Evolutionary conservation across 1,140 invertebrate genomes (phyloP).

Genomic region (Homalodisca vitripennis): DNA sequence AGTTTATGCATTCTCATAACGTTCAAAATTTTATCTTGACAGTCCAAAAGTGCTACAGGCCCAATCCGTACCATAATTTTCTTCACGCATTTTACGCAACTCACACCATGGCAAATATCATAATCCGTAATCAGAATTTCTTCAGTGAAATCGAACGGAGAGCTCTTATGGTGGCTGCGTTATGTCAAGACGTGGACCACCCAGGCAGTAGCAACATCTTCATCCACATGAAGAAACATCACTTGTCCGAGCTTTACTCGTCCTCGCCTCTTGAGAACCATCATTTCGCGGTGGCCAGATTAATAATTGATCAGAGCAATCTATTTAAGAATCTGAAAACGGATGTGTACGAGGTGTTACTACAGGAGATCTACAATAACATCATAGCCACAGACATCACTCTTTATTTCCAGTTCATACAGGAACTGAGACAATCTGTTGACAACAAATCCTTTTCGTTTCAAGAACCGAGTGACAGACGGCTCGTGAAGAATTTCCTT

Average conservation of each 20-base stretch:
- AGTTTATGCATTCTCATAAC: slow-evolving; percentile 16
- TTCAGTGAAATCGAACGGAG: slow-evolving; percentile 54
- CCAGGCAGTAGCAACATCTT: slow-evolving; percentile 58
- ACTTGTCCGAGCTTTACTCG: slow-evolving; percentile 52
- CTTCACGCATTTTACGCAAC: slow-evolving; percentile 58
- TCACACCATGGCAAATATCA: slow-evolving; percentile 57
- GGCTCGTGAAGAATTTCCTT: slow-evolving; percentile 53
- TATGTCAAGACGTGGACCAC: slow-evolving; percentile 60
- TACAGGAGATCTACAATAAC: slow-evolving; percentile 52
- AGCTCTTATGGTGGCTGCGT: slow-evolving; percentile 52
- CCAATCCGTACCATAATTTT: slow-evolving; percentile 58
- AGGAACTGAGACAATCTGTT: background rate
- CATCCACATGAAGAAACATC: slow-evolving; percentile 51
- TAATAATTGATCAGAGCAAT: slow-evolving; percentile 46
- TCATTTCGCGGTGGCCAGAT: slow-evolving; percentile 54
- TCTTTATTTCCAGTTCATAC: slow-evolving; percentile 50
- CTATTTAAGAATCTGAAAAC: slow-evolving; percentile 21
- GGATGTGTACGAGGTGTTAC: slow-evolving; percentile 40
- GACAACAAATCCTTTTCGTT: slow-evolving; percentile 5
- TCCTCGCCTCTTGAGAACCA: slow-evolving; percentile 56
- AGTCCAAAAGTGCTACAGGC: slow-evolving; percentile 51
- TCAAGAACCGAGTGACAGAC: background rate
- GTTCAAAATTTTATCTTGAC: slow-evolving; percentile 51
- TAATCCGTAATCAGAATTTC: slow-evolving; percentile 49
- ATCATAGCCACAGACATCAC: slow-evolving; percentile 58